These are phyloP conservation scores for Eupleurogrammus muticus DNA, from an alignment of 2,797 vertebrate species.

Conservation along the genomic window DNA sequence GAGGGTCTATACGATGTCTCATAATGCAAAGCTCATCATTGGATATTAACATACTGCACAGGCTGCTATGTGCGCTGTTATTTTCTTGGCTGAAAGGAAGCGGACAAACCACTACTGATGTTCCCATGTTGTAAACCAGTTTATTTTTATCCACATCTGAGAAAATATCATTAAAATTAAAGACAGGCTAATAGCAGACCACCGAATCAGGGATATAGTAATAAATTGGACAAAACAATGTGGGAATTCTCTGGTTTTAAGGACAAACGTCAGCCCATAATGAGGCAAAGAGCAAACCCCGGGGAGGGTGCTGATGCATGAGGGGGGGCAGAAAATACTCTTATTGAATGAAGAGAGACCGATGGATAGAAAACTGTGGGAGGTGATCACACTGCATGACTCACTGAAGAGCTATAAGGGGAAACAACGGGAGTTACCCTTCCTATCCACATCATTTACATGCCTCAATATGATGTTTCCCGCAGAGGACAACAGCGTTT, in stretches of 20 bases:
- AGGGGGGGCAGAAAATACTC: background rate
- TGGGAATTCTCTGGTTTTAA: conserved; percentile 17
- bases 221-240: background rate
- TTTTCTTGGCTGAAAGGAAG: conserved; percentile 1
- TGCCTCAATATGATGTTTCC: background rate
- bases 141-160: conserved; percentile 45
- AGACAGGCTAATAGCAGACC: background rate
- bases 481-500: background rate
- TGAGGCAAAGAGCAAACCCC: background rate
- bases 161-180: conserved; percentile 31
- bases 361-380: conserved; percentile 1
- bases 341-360: background rate
- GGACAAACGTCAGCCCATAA: conserved; percentile 4
- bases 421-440: conserved; percentile 1
- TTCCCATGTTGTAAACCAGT: background rate
- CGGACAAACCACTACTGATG: background rate
- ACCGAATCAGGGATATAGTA: background rate
- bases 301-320: background rate
- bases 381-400: conserved; percentile 5
- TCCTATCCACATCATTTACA: background rate
- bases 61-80: no score
- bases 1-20: background rate
- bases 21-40: background rate
- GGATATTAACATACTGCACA: no score
- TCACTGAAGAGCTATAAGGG: conserved; percentile 7